These are phyloP conservation scores for Dendrocopos noguchii DNA, from an alignment of 2,113 vertebrate species.

Conservation along the genomic window DNA sequence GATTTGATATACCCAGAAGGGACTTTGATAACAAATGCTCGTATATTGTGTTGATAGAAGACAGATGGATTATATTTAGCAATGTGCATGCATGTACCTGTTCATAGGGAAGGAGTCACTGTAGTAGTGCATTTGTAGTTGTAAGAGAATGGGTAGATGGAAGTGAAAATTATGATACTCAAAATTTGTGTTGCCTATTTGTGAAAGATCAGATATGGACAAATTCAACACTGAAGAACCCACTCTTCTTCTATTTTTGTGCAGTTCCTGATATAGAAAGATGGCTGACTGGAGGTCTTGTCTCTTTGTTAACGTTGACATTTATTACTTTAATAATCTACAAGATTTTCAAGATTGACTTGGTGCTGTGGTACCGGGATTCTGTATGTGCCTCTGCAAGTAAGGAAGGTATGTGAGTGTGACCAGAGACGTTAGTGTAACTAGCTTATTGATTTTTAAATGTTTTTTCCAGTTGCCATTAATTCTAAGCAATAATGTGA, in stretches of 20 bases:
- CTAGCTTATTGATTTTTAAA: neutral
- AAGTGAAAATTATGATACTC: neutral
- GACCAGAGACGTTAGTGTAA: neutral
- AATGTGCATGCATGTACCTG: neutral
- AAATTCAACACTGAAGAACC: neutral
- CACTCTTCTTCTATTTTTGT: neutral
- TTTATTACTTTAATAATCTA: conserved; percentile 70
- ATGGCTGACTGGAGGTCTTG: conserved; percentile 68
- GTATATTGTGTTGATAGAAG: neutral
- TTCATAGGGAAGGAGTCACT: neutral
- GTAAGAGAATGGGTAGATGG: neutral
- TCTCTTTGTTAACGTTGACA: conserved; percentile 66
- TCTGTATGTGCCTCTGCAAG: conserved; percentile 72
- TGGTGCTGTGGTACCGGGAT: conserved; percentile 85
- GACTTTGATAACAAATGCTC: neutral
- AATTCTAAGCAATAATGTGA: neutral
- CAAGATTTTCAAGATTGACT: conserved; percentile 86
- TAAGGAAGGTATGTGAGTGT: conserved; percentile 78
- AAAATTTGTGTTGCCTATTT: neutral
- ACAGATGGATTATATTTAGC: neutral
- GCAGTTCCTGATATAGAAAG: conserved; percentile 76
- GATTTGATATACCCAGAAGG: neutral
- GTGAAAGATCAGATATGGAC: neutral
- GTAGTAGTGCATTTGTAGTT: neutral
- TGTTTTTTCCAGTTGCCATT: neutral